These are phyloP conservation scores for Sepiola atlantica DNA, from an alignment of 2,888 invertebrate species.

Conservation along the genomic window DNA sequence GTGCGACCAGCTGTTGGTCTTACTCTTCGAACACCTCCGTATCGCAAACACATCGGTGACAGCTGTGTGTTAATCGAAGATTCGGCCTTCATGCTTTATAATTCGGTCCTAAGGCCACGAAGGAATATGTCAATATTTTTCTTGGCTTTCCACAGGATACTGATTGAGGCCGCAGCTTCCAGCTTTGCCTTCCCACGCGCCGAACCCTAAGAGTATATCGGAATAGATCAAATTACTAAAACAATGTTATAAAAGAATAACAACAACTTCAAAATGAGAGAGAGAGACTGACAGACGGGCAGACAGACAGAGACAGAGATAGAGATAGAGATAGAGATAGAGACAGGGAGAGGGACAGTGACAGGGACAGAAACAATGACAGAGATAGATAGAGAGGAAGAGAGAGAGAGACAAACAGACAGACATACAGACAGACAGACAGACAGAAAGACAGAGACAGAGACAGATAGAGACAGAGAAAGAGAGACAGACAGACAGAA, in stretches of 20 bases:
- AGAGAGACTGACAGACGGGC: too few species aligned
- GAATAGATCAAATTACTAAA: not conserved
- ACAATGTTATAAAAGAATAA: too few species aligned
- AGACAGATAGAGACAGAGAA: too few species aligned
- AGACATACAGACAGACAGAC: too few species aligned
- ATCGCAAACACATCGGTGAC: not conserved
- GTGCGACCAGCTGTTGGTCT: not conserved
- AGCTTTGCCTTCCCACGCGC: not conserved
- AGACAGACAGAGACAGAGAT: too few species aligned
- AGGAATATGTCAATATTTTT: constrained; percentile 21
- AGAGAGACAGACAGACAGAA: not conserved
- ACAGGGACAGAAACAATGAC: too few species aligned
- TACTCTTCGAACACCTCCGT: constrained; percentile 2
- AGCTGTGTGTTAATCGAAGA: not conserved
- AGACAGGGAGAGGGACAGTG: too few species aligned
- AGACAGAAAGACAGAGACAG: too few species aligned
- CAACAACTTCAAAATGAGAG: too few species aligned
- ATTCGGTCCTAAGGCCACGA: not conserved
- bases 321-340: too few species aligned
- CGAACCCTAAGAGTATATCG: not conserved
- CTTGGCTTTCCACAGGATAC: not conserved
- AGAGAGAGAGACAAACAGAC: too few species aligned
- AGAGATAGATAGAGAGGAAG: too few species aligned
- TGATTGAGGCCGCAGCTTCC: not conserved
- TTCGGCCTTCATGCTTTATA: not conserved